Conservation (phyloP, 2,888 invertebrate genomes). For the Branchipolynoe longqiensis region DNA sequence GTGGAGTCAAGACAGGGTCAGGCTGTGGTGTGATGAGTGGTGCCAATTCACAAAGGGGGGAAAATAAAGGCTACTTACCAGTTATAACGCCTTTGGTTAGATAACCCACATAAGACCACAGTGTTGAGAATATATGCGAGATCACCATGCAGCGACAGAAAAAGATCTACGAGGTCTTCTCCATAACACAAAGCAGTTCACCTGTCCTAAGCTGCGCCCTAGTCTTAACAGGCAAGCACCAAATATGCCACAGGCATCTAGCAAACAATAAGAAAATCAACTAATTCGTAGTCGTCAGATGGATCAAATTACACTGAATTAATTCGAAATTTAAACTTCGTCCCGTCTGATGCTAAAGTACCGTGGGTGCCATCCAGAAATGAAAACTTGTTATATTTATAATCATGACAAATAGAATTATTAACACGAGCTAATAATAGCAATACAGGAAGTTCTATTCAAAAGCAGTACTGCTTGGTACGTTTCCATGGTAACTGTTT, state of each 20-base stretch:
- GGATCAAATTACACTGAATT: neutral
- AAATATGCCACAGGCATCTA: constrained; percentile 53
- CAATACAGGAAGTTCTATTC: no score
- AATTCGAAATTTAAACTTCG: neutral
- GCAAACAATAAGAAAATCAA: constrained; percentile 5
- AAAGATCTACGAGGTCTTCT: neutral
- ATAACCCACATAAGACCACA: constrained; percentile 42
- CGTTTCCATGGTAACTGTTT: no score
- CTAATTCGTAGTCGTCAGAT: neutral
- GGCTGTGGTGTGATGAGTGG: constrained; percentile 12
- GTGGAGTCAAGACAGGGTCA: neutral
- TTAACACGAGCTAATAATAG: no score
- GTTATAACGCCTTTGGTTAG: constrained; percentile 21
- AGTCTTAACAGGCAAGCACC: constrained; percentile 42
- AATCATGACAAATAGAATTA: no score
- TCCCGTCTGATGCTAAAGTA: constrained; percentile 13
- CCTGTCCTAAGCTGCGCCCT: neutral
- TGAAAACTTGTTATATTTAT: neutral
- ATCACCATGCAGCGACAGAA: constrained; percentile 17
- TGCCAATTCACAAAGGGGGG: constrained; percentile 3
- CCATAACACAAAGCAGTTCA: neutral
- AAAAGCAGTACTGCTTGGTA: no score
- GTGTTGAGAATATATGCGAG: neutral
- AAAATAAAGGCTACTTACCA: constrained; percentile 22
- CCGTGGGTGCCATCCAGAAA: neutral